Conservation (phyloP, 2,888 invertebrate species). For the Aspidiotus rigidus region DNA sequence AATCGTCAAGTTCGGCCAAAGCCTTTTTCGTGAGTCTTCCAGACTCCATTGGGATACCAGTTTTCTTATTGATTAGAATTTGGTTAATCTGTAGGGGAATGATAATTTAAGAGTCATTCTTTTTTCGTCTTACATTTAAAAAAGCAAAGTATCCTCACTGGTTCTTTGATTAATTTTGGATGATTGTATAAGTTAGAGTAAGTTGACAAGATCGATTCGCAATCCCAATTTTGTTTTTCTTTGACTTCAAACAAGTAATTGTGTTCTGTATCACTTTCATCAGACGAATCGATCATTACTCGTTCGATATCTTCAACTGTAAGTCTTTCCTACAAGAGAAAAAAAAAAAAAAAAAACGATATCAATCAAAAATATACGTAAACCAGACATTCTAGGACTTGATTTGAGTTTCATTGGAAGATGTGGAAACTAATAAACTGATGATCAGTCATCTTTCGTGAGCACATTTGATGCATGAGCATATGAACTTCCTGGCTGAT, state of each 20-base stretch:
- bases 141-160: constrained; percentile 43
- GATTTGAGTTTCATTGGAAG: no score
- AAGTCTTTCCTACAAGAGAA: constrained; percentile 18
- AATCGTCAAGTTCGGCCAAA: constrained; percentile 48
- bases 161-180: constrained; percentile 72
- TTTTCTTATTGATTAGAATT: constrained; percentile 61
- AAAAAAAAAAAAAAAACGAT: not conserved
- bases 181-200: constrained; percentile 88
- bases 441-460: no score
- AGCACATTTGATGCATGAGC: no score
- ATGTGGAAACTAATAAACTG: no score
- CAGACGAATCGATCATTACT: constrained; percentile 12
- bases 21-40: constrained; percentile 60
- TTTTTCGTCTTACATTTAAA: not conserved
- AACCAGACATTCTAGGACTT: not conserved
- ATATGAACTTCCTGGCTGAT: no score
- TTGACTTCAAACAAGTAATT: constrained; percentile 47
- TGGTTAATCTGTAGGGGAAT: constrained; percentile 48
- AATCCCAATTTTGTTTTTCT: constrained; percentile 54
- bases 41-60: constrained; percentile 62
- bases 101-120: constrained; percentile 27
- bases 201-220: constrained; percentile 80
- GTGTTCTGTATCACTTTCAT: constrained; percentile 45
- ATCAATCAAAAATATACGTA: not conserved
- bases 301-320: constrained; percentile 11